Conservation (phyloP, 2,797 vertebrate species). For the Cottoperca gobio region DNA sequence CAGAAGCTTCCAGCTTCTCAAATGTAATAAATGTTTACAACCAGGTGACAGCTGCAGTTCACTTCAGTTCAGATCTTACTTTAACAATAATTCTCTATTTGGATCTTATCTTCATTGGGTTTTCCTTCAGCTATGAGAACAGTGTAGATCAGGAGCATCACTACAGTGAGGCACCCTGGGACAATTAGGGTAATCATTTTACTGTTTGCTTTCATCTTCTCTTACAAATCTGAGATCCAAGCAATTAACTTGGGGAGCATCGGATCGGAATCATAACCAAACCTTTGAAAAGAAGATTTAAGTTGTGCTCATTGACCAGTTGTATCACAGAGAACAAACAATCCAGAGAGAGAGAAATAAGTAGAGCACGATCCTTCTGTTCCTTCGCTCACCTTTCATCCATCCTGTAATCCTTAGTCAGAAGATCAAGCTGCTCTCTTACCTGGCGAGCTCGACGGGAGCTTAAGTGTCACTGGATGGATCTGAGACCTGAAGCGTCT, state of each 20-base stretch:
- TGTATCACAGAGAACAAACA: slow-evolving; percentile 25
- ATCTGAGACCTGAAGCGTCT: slow-evolving; percentile 59
- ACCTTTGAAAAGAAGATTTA: neutral
- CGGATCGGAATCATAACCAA: neutral
- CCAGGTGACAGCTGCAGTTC: neutral
- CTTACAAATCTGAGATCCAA: neutral
- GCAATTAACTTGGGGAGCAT: neutral
- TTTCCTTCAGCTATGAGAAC: no score
- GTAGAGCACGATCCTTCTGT: slow-evolving; percentile 29
- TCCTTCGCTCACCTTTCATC: slow-evolving; percentile 29
- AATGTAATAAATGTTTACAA: neutral
- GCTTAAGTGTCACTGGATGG: slow-evolving; percentile 70
- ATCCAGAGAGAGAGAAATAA: slow-evolving; percentile 36
- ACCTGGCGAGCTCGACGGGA: slow-evolving; percentile 63
- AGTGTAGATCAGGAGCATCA: no score
- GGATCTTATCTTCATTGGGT: no score
- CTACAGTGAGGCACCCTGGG: neutral
- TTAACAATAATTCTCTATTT: neutral
- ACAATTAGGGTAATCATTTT: neutral
- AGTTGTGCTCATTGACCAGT: slow-evolving; percentile 12
- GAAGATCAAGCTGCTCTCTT: slow-evolving; percentile 73
- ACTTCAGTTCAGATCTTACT: slow-evolving; percentile 8
- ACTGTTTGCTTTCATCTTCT: neutral
- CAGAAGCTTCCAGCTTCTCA: no score
- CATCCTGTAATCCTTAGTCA: slow-evolving; percentile 65